Evolutionary conservation across 2,113 vertebrate species (phyloP), one percentile per base, ranked within the genome.

Genomic region (Xyliphius kryptos): DNA sequence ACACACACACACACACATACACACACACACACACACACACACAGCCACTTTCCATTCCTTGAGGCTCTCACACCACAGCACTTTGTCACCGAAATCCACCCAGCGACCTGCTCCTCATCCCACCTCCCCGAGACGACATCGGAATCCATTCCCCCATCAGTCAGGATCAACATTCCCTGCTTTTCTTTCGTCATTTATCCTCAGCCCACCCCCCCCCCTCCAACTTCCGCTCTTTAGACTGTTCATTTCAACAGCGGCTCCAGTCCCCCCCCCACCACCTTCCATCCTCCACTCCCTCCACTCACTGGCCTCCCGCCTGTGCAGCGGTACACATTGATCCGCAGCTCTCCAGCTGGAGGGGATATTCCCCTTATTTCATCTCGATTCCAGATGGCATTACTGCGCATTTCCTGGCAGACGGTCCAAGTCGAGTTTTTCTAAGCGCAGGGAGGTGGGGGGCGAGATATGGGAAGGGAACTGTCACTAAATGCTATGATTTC

Each of bases 371-470:
- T 50, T 68, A 63, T 59, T 77, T 68, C 74, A 74, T 71, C 65
- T 67, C 50, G 64, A 79, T 77, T 76, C 75, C 77, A 79, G 71
- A 77, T 76, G 77, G 53, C 48, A 69, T 67, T 69, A 69, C 66
- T 63, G 65, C 59, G 50, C 68, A 54, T 70, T 77, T 73, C 74
- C 77, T 77, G 77, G 73, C 73, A 77, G 63, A 61, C 1, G 14
- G 46, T 73, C 56, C 55, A 26, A 43, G 16, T 32, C 3, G 16
- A 54, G 56, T 40, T 32, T 48, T 66, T 63, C 16, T 26, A 26
- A 26, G 22, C 22, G 22, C 22, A 6, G 22, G 22, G 22, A 6
- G 22, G 22, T 26, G 22, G 22, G 21, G 47, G 19, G 37, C 44
- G 19, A 21, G 44, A 22, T 16, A 12, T n/a, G 2, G 40, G 40